Percentiles rank a stretch among this genome's conserved stretches.
Conservation (phyloP, 2,113 vertebrate species). For the Morone chrysops region DNA sequence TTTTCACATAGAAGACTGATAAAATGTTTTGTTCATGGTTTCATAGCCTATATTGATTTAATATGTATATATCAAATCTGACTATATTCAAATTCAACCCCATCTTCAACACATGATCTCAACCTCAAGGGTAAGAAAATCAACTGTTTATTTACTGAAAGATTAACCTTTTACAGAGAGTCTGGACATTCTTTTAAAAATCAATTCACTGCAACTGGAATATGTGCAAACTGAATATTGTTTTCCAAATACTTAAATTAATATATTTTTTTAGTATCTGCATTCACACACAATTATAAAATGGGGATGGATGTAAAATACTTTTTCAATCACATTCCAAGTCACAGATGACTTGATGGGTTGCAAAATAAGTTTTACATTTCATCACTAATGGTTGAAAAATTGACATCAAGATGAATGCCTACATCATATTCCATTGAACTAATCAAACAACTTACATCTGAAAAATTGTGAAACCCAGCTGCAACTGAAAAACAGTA, state of each 20-base stretch:
- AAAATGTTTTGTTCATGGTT: not conserved
- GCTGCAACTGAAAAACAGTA: not conserved
- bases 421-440: slow-evolving; percentile 14
- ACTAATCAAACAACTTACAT: slow-evolving; percentile 4
- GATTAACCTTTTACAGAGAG: not conserved
- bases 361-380: not conserved
- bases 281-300: not conserved
- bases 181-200: not conserved
- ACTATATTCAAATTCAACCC: not conserved
- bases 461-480: not conserved
- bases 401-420: not conserved
- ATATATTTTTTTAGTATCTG: too few species aligned
- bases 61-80: not conserved
- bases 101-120: not conserved
- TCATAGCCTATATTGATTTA: too few species aligned
- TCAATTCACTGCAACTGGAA: not conserved
- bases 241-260: not conserved
- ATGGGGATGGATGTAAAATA: not conserved
- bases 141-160: not conserved
- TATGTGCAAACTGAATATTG: not conserved
- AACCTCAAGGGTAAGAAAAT: not conserved
- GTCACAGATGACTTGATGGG: not conserved
- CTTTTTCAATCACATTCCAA: not conserved
- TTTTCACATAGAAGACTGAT: not conserved
- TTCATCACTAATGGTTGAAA: not conserved